phyloP scores from a whole-genome alignment of 2,797 vertebrate species.

The Anniella stebbinsi region DNA sequence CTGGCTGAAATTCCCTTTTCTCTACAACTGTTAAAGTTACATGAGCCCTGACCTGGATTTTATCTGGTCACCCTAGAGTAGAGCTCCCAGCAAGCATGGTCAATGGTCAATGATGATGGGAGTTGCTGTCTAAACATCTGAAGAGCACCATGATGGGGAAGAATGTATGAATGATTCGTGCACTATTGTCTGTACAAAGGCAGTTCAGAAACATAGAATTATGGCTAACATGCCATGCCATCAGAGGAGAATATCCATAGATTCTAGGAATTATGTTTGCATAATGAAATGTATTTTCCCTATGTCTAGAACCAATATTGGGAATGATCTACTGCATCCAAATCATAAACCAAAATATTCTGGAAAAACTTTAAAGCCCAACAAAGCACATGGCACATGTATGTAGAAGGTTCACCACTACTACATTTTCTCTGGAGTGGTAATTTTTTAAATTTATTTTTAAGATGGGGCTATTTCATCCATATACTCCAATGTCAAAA shows the following conservation, averaged over 20 bases:
- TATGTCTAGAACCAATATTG: neutral
- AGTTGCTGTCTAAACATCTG: no score
- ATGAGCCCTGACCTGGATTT: no score
- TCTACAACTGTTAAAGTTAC: no score
- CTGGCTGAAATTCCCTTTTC: no score
- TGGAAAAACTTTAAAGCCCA: neutral
- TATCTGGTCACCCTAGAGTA: no score
- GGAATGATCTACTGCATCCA: neutral
- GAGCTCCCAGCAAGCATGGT: no score
- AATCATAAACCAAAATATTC: neutral
- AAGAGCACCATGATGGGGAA: no score
- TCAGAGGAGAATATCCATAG: neutral
- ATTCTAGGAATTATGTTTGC: neutral
- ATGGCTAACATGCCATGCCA: neutral
- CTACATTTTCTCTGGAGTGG: neutral
- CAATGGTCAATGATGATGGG: no score
- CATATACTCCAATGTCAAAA: neutral
- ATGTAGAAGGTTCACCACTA: neutral
- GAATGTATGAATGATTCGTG: no score
- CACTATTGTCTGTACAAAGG: neutral
- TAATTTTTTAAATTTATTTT: neutral
- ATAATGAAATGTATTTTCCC: neutral
- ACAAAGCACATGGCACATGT: neutral
- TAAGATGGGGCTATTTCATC: neutral
- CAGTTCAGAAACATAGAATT: neutral